Conservation (phyloP, 2,113 vertebrate species). For the Crotalus viridis region DNA sequence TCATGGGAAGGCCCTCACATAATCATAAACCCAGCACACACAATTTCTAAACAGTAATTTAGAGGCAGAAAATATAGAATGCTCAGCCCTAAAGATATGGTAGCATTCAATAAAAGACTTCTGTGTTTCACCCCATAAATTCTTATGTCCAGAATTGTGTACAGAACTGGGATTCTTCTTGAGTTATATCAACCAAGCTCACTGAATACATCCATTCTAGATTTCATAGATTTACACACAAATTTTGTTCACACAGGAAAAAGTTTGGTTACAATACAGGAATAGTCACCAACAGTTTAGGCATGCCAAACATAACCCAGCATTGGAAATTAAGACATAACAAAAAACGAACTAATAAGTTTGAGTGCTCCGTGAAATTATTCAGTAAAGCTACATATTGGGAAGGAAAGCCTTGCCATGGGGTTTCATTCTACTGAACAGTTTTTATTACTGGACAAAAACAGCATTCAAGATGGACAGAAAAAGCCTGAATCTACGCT, state of each 20-base stretch:
- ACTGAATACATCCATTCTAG: background rate
- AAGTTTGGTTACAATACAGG: slow-evolving; percentile 51
- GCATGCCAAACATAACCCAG: slow-evolving; percentile 41
- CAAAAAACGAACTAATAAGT: background rate
- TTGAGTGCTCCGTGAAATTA: background rate
- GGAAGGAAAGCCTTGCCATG: background rate
- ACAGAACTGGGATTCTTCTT: background rate
- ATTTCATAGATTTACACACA: background rate
- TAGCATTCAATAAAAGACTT: background rate
- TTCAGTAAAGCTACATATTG: slow-evolving; percentile 23
- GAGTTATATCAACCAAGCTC: background rate
- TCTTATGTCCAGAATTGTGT: background rate
- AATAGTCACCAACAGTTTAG: slow-evolving; percentile 35
- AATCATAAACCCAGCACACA: background rate
- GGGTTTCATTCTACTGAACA: background rate
- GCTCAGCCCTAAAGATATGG: background rate
- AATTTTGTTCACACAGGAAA: background rate
- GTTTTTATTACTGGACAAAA: background rate
- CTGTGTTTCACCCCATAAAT: background rate
- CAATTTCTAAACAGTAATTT: background rate
- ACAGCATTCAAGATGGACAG: background rate
- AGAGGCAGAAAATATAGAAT: background rate
- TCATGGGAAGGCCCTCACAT: background rate
- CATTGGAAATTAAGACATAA: slow-evolving; percentile 33
- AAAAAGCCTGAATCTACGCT: background rate